These are phyloP conservation scores for Tetragonula clypearis DNA, from an alignment of 1,140 invertebrate genomes.

Conservation along the genomic window DNA sequence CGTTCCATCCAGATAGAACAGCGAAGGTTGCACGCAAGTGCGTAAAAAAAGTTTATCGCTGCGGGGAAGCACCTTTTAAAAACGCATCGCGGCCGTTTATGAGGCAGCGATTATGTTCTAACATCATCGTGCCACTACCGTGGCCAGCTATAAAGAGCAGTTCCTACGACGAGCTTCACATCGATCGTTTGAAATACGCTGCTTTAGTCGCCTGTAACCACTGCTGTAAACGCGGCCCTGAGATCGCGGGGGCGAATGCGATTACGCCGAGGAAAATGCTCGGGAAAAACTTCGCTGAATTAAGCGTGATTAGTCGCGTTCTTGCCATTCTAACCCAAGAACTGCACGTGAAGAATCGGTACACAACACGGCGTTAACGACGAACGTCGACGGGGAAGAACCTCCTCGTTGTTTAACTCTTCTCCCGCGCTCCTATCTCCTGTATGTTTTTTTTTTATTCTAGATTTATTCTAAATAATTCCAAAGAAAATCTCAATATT, in stretches of 20 bases:
- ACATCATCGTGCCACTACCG: constrained; percentile 64
- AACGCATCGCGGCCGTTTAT: constrained; percentile 80
- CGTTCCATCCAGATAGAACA: not conserved
- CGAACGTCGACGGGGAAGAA: not conserved
- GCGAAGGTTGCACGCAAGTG: constrained; percentile 44
- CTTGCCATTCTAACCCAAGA: not conserved
- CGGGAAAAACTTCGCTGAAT: constrained; percentile 40
- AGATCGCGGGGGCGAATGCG: constrained; percentile 47
- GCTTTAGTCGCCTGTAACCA: constrained; percentile 13
- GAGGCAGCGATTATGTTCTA: constrained; percentile 78
- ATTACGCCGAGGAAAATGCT: constrained; percentile 1
- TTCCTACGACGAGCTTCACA: constrained; percentile 61
- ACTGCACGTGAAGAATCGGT: not conserved
- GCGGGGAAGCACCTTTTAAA: constrained; percentile 79
- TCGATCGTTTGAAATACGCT: constrained; percentile 64
- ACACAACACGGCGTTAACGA: not conserved
- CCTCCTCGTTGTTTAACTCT: not conserved
- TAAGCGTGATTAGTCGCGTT: constrained; percentile 33
- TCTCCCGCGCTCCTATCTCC: too few relatives aligned
- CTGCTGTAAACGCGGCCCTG: constrained; percentile 6
- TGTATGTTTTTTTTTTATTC: too few relatives aligned
- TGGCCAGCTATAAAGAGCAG: constrained; percentile 57
- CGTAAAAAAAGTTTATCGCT: constrained; percentile 73
- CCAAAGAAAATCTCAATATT: too few relatives aligned
- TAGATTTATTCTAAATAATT: too few relatives aligned